phyloP scores from a whole-genome alignment of 2,113 vertebrate species.

The cattle (Bos taurus) region ARS-UCD2.0 NC_037339.1:31736001-31736500 shows the following conservation, averaged over 20 bases:
- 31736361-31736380: neutral
- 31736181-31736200: neutral
- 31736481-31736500: neutral
- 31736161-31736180: neutral
- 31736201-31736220: neutral
- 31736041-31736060: neutral
- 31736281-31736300: neutral
- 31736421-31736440: neutral
- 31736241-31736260: neutral
- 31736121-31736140: neutral
- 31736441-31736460: too few relatives aligned
- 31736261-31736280: neutral
- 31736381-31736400: neutral
- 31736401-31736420: neutral
- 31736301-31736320: rapidly evolving
- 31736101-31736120: neutral
- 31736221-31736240: neutral
- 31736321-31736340: neutral
- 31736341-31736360: rapidly evolving
- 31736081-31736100: neutral
- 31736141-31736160: neutral
- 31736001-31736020: neutral
- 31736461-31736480: neutral
- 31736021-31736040: neutral
- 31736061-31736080: neutral